phyloP scores from a whole-genome alignment of 2,797 vertebrate genomes.

The Acomys russatus region DNA sequence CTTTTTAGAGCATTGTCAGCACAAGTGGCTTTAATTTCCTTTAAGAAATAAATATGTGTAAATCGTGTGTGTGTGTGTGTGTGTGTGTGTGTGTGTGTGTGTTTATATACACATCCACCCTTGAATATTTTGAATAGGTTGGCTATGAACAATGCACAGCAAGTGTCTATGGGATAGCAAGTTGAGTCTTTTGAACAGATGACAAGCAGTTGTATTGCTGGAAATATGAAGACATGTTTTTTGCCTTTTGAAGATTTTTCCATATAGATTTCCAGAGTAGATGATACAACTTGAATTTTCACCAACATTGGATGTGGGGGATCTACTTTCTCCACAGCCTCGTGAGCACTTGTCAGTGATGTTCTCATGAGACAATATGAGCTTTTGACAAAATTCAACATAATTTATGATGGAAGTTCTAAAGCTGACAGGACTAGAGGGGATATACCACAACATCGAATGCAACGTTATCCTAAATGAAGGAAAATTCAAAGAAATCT shows the following conservation, averaged over 20 bases:
- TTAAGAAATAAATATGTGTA: background rate
- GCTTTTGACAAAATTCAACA: background rate
- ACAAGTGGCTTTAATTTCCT: background rate
- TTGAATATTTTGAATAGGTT: background rate
- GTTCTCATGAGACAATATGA: background rate
- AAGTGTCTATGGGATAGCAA: background rate
- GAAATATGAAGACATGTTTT: background rate
- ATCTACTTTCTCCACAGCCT: background rate
- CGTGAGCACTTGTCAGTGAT: background rate
- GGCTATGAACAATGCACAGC: background rate
- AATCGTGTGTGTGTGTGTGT: background rate
- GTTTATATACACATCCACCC: background rate
- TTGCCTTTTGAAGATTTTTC: background rate
- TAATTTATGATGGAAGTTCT: background rate
- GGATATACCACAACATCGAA: background rate
- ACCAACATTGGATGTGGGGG: background rate
- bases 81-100: background rate
- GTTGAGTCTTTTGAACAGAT: background rate
- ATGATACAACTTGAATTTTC: background rate
- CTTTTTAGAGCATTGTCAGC: background rate
- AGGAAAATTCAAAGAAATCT: background rate
- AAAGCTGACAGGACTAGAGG: background rate
- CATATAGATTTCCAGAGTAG: background rate
- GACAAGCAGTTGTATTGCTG: background rate
- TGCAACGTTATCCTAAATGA: background rate